Percentiles rank a stretch among this genome's conserved stretches.
Conservation (phyloP, 2,888 invertebrate species). For the Hanleya hanleyi region DNA sequence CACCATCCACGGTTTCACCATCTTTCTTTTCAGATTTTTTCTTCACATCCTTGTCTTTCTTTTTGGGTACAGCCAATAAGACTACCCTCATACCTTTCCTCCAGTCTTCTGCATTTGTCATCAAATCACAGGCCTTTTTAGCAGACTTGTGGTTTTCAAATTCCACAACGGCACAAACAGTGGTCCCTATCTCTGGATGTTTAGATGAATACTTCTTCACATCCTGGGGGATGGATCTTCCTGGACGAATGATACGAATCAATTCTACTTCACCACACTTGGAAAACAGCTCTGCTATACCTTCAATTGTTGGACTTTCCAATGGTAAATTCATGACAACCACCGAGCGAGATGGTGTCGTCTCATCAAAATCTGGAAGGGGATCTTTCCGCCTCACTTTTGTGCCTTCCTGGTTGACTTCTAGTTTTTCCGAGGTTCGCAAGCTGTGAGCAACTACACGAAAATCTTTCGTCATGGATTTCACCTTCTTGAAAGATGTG, state of each 20-base stretch:
- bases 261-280: conserved; percentile 92
- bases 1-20: conserved; percentile 22
- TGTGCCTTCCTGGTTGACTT: conserved; percentile 92
- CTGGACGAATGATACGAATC: conserved; percentile 89
- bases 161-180: conserved; percentile 90
- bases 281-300: conserved; percentile 91
- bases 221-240: conserved; percentile 92
- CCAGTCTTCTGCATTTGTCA: conserved; percentile 69
- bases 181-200: conserved; percentile 89
- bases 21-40: conserved; percentile 34
- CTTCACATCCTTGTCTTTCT: conserved; percentile 52
- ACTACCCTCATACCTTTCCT: conserved; percentile 71
- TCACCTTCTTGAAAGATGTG: conserved; percentile 95
- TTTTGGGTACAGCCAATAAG: conserved; percentile 62
- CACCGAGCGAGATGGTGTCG: conserved; percentile 92
- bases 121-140: conserved; percentile 82
- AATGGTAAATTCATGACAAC: conserved; percentile 90
- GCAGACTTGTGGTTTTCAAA: conserved; percentile 92
- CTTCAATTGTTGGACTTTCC: conserved; percentile 89
- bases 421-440: conserved; percentile 83
- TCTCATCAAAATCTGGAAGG: conserved; percentile 91
- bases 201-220: conserved; percentile 92
- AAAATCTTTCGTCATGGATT: conserved; percentile 95
- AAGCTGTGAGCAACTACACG: conserved; percentile 91
- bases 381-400: conserved; percentile 90